Base-by-base conservation (phyloP, 2,797 vertebrate genomes). In the Psittacula derbiana region DNA sequence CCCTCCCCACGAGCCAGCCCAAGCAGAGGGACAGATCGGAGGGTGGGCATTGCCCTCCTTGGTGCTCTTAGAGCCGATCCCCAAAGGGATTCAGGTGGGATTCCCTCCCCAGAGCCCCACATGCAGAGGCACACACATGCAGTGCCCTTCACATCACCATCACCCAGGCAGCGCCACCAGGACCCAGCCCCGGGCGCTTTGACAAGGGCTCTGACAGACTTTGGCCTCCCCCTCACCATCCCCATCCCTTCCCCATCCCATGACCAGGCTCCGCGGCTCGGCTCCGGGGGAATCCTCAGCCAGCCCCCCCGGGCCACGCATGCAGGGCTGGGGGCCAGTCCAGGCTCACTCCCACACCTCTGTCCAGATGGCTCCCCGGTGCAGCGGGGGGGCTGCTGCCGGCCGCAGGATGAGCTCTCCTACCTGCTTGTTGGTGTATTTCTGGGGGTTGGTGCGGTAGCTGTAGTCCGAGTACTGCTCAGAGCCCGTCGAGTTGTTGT, bases 381-480 rank as follows among this genome's bases (percentile, higher is more conserved):
- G 98, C 97, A 97, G 92, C 33, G 97, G 86, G 78, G 96, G 92
- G 25, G 92, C 75, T 75, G 96, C 96, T 96, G 98, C 96, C 60
- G 98, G 98, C 98, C 98, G 98, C 98, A 98, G 98, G 96, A 98
- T 97, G 96, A 99, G 98, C 97, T 99, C 99, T 98, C 99, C 99
- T 99, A 99, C 99, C 99, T 99, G 99, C 99, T 99, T 99, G 98
- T 98, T 99, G 99, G 98, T 99, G 98, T 99, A 99, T 99, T 99
- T 99, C 97, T 99, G 99, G 92, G 99, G 99, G 96, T 99, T 99
- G 98, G 99, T 99, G 98, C 99, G 99, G 98, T 99, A 99, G 99
- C 99, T 99, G 99, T 99, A 99, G 99, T 99, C 99, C 98, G 99
- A 99, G 98, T 99, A 99, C 98, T 99, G 99, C 98, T 99, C 99